Evolutionary conservation across 2,113 vertebrate species (phyloP).

Genomic region (Limanda limanda): DNA sequence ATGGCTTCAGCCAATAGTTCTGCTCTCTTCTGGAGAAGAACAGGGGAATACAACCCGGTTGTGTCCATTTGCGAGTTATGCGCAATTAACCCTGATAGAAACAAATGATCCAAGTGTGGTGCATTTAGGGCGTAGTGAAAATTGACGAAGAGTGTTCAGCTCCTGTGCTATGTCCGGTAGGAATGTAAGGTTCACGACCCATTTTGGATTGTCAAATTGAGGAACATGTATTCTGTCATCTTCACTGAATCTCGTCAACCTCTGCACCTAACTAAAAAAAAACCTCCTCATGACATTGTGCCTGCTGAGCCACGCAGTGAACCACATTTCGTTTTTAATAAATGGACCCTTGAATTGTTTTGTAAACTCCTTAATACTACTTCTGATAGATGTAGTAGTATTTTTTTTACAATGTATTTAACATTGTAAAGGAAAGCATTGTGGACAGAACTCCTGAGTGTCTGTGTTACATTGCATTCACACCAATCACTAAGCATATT

Average conservation of each 20-base stretch:
- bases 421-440: no score
- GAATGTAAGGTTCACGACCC: conserved; percentile 3
- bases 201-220: not conserved
- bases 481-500: no score
- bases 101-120: no score
- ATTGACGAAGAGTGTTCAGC: conserved; percentile 10
- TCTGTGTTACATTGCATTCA: no score
- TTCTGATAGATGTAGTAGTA: not conserved
- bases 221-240: not conserved
- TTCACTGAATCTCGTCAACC: conserved; percentile 14
- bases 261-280: conserved; percentile 2
- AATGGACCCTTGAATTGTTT: not conserved
- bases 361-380: not conserved
- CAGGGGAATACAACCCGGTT: no score
- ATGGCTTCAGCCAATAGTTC: no score
- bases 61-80: no score
- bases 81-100: no score
- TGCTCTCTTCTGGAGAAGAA: no score
- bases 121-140: no score
- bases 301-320: not conserved
- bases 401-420: not conserved
- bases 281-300: not conserved
- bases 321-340: conserved; percentile 7
- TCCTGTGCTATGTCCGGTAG: not conserved
- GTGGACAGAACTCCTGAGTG: not conserved